Base-by-base conservation (phyloP, 2,888 invertebrate species). In the Dusona sp. region DNA sequence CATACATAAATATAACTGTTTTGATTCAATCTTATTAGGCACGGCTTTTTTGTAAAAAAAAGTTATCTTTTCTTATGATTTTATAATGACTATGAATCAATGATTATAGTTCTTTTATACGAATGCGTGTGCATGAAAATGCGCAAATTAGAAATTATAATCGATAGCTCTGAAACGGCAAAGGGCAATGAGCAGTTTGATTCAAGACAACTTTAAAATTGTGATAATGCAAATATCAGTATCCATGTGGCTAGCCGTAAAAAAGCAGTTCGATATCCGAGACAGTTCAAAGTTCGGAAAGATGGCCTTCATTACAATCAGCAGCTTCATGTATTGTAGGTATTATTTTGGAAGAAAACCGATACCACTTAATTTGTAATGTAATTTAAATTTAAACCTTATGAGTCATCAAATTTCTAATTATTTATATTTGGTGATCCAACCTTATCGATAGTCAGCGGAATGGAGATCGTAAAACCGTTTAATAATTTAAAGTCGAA, bases 171-270 rank as follows among this genome's bases (percentile, higher is more conserved):
- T 57, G 57, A 57, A 57, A 57, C 25, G 25, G 25, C 11, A 11
- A 57, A 22, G 11, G 25, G 9, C 22, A 57, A 25, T 25, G 22
- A 11, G 57, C 11, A 25, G 22, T 57, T 57, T 22, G 57, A 25
- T 57, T 22, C 54, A 54, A 54, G 22, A 54, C 16, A 22, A n/a
- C n/a, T 54, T 54, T 22, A 22, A 54, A 54, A 54, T 54, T 7
- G 54, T 54, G 54, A 54, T 54, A 54, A 22, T 9, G 8, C 54
- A 54, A 22, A 54, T 22, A 19, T 19, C 51, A 19, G 19, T 51
- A 51, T 51, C 51, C 51, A 51, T 51, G 51, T 51, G 51, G 51
- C 51, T 51, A 51, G 51, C 51, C 19, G 51, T 51, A 54, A 54
- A 54, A 7, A 16, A 54, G 54, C 16, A 51, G 51, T 19, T 54